Evolutionary conservation across 2,888 invertebrate species (phyloP).

Genomic region (Tinea semifulvella): DNA sequence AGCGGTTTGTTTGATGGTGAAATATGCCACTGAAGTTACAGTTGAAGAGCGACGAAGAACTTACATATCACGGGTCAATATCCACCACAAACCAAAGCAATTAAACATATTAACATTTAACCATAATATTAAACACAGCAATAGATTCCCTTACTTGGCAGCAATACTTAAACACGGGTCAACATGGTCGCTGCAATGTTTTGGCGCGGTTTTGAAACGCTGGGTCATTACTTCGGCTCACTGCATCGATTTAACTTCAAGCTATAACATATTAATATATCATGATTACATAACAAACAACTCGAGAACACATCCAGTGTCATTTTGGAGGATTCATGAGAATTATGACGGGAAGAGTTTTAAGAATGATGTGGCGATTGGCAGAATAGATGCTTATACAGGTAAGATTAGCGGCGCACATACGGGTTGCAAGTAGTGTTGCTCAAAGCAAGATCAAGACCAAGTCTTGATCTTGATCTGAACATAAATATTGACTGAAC

Average conservation of each 20-base stretch:
- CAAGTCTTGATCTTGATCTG: no score
- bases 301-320: constrained; percentile 37
- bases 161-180: constrained; percentile 40
- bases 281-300: constrained; percentile 37
- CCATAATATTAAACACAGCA: neutral
- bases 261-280: constrained; percentile 38
- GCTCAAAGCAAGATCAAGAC: no score
- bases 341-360: constrained; percentile 32
- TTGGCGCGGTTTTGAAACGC: constrained; percentile 40
- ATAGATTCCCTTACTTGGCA: constrained; percentile 42
- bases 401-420: neutral
- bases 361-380: constrained; percentile 45
- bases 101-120: constrained; percentile 28
- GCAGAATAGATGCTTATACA: constrained; percentile 33
- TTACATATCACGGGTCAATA: constrained; percentile 21
- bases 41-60: constrained; percentile 35
- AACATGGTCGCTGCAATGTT: constrained; percentile 43
- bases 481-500: no score
- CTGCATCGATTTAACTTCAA: constrained; percentile 34
- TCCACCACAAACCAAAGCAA: constrained; percentile 29
- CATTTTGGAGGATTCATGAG: constrained; percentile 47
- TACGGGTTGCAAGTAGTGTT: no score
- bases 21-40: constrained; percentile 49
- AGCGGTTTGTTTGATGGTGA: constrained; percentile 54
- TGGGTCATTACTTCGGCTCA: constrained; percentile 51